These are phyloP conservation scores for Dicrurus megarhynchus DNA, from an alignment of 2,113 vertebrate genomes.

Conservation along the genomic window DNA sequence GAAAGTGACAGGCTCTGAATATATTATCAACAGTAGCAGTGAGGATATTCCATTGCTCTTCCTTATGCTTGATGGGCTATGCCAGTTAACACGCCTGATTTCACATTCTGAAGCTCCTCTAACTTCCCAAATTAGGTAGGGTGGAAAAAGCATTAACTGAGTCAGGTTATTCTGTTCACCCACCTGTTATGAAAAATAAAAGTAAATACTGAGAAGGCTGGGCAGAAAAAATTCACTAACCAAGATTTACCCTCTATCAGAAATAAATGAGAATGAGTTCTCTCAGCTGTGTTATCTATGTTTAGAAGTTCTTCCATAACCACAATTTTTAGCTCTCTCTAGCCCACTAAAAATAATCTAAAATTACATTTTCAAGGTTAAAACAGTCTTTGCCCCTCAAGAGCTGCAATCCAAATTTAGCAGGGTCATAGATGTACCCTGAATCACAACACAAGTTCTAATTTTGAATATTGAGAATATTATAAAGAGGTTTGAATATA, in stretches of 20 bases:
- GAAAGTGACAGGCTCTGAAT: not conserved
- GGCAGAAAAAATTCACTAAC: not conserved
- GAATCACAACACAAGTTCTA: not conserved
- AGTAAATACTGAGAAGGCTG: not conserved
- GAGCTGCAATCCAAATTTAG: not conserved
- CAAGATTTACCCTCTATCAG: not conserved
- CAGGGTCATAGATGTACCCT: not conserved
- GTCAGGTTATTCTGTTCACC: not conserved
- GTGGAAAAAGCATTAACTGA: not conserved
- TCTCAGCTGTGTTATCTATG: not conserved
- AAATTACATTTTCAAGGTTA: not conserved
- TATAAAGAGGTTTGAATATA: not conserved
- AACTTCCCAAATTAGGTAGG: not conserved
- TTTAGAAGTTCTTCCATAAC: not conserved
- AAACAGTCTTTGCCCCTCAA: not conserved
- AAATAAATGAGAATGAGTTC: not conserved
- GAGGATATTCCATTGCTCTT: not conserved
- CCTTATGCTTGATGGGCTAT: not conserved
- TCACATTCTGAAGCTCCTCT: not conserved
- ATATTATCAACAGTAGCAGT: not conserved
- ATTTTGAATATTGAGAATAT: not conserved
- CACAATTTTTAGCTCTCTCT: not conserved
- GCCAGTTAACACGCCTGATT: not conserved
- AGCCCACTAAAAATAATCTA: not conserved
- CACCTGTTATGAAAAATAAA: slow-evolving; percentile 2